These are phyloP conservation scores for Dicaeum eximium DNA, from an alignment of 2,113 vertebrate genomes.

Conservation along the genomic window DNA sequence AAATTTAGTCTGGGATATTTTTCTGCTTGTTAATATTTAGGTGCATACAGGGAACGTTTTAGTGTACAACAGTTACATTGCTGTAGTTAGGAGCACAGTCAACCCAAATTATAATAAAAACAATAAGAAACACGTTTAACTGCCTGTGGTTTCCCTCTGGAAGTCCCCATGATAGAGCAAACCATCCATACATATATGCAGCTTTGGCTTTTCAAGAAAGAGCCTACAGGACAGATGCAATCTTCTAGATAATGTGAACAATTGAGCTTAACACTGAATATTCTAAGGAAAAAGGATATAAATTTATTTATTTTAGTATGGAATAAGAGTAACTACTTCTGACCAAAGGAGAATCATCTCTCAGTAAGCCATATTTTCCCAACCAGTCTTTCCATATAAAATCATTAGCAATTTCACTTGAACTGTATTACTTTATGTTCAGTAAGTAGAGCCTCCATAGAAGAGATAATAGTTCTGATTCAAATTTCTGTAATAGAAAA, in stretches of 20 bases:
- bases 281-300: not conserved
- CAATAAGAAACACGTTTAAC: not conserved
- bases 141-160: not conserved
- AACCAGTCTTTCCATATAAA: not conserved
- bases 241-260: not conserved
- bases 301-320: not conserved
- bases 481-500: conserved; percentile 20
- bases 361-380: not conserved
- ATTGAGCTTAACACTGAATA: not conserved
- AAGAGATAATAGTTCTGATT: not conserved
- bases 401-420: not conserved
- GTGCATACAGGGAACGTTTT: not conserved
- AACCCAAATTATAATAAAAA: not conserved
- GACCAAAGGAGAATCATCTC: not conserved
- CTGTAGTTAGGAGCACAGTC: not conserved
- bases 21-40: not conserved
- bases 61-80: not conserved
- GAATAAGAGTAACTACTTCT: not conserved
- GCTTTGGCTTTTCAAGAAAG: not conserved
- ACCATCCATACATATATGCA: not conserved
- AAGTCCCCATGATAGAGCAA: not conserved
- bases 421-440: not conserved
- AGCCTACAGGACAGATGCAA: not conserved
- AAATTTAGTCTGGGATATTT: rapidly evolving
- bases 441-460: not conserved